Evolutionary conservation across 2,888 invertebrate species (phyloP).

Genomic region (Lucinisca nassula): DNA sequence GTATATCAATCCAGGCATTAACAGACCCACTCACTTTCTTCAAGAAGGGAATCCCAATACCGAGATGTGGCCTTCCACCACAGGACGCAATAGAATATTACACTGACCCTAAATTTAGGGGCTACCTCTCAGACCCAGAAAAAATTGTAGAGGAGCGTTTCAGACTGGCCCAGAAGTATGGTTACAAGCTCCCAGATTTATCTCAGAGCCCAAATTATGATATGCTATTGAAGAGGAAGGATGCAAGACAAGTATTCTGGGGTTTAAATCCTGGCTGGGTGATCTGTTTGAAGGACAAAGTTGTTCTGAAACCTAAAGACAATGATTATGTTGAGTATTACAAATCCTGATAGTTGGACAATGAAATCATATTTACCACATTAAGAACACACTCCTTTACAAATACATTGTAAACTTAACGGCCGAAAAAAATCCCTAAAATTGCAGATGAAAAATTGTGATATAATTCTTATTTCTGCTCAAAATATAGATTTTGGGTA

Average conservation of each 20-base stretch:
- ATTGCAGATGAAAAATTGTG: too few relatives aligned
- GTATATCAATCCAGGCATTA: constrained; percentile 92
- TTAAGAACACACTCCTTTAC: too few relatives aligned
- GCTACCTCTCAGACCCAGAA: constrained; percentile 98
- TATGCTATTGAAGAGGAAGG: constrained; percentile 94
- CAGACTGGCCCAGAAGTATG: constrained; percentile 95
- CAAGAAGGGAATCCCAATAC: constrained; percentile 94
- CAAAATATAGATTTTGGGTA: too few relatives aligned
- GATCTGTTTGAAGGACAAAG: constrained; percentile 95
- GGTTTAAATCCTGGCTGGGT: constrained; percentile 99
- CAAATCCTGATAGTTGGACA: constrained; percentile 76
- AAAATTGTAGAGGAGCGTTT: constrained; percentile 93
- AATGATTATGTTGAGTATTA: constrained; percentile 92
- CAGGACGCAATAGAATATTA: constrained; percentile 97
- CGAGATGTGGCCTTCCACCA: constrained; percentile 96
- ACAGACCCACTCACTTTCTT: constrained; percentile 94
- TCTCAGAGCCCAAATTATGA: constrained; percentile 92
- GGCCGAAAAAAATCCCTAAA: too few relatives aligned
- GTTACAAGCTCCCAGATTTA: constrained; percentile 94
- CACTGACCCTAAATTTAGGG: constrained; percentile 94
- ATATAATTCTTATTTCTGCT: too few relatives aligned
- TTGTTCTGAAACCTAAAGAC: constrained; percentile 96
- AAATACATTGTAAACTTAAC: too few relatives aligned
- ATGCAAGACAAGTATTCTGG: constrained; percentile 97
- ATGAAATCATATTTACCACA: too few relatives aligned